phyloP scores from a whole-genome alignment of 2,113 vertebrate species.

The Erythrocercus mccallii region DNA sequence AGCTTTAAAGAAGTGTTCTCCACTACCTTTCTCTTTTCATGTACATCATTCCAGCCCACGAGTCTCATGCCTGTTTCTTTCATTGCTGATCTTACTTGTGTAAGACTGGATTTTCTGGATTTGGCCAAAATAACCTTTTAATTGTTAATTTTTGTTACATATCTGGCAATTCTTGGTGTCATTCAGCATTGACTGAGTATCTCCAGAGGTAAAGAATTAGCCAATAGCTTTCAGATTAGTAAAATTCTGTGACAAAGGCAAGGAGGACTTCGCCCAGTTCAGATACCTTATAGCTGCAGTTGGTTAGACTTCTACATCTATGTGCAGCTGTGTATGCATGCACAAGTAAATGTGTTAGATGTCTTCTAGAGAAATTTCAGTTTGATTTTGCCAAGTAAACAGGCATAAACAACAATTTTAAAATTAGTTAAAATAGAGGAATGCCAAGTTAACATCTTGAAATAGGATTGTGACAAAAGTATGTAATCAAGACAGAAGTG shows the following conservation, averaged over 20 bases:
- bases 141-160: background rate
- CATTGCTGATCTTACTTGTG: background rate
- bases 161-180: background rate
- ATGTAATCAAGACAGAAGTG: rapidly evolving
- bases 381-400: background rate
- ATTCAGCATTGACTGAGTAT: background rate
- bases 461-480: background rate
- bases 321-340: rapidly evolving
- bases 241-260: background rate
- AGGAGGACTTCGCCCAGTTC: background rate
- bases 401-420: background rate
- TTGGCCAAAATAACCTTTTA: background rate
- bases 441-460: background rate
- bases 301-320: background rate
- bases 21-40: background rate
- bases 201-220: background rate
- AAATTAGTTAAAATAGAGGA: background rate
- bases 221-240: background rate
- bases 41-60: background rate
- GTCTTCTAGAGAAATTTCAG: background rate
- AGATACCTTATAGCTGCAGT: background rate
- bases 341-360: background rate
- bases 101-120: background rate
- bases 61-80: background rate
- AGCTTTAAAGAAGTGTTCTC: background rate